These are phyloP conservation scores for Sericinus montela DNA, from an alignment of 2,888 invertebrate genomes.

Conservation along the genomic window DNA sequence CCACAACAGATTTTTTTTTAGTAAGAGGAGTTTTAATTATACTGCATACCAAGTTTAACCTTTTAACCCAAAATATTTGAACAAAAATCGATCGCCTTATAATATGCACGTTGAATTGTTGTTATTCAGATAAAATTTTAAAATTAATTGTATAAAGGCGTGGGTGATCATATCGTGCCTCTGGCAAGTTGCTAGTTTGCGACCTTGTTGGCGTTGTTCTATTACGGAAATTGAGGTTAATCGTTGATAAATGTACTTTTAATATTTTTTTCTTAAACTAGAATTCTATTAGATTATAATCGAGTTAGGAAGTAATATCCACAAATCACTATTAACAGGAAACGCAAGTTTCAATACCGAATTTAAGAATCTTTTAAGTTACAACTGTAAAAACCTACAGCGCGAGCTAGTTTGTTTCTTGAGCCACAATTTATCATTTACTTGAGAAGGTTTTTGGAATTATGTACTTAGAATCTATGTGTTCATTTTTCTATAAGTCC, in stretches of 20 bases:
- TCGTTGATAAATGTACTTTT: slow-evolving; percentile 17
- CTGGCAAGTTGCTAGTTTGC: slow-evolving; percentile 1
- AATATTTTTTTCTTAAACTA: slow-evolving; percentile 19
- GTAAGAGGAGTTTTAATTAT: too few species aligned
- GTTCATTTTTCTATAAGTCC: too few species aligned
- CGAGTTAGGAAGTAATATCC: not conserved
- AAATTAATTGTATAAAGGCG: not conserved
- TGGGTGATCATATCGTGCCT: not conserved
- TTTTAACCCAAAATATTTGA: too few species aligned
- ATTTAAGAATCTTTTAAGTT: not conserved
- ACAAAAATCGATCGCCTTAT: not conserved
- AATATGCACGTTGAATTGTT: not conserved
- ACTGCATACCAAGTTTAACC: too few species aligned
- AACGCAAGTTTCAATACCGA: not conserved
- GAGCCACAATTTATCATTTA: not conserved
- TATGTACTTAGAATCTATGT: not conserved
- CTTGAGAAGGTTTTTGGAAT: not conserved
- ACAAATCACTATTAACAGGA: not conserved
- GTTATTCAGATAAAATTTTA: not conserved
- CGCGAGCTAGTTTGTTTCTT: not conserved
- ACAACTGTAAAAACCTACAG: too few species aligned
- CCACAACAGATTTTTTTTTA: too few species aligned
- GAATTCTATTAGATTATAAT: slow-evolving; percentile 13
- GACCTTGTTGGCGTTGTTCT: slow-evolving; percentile 23
- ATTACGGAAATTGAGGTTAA: slow-evolving; percentile 35